Evolutionary conservation across 2,888 invertebrate species (phyloP).

Genomic region (Lasioglossum figueresi): DNA sequence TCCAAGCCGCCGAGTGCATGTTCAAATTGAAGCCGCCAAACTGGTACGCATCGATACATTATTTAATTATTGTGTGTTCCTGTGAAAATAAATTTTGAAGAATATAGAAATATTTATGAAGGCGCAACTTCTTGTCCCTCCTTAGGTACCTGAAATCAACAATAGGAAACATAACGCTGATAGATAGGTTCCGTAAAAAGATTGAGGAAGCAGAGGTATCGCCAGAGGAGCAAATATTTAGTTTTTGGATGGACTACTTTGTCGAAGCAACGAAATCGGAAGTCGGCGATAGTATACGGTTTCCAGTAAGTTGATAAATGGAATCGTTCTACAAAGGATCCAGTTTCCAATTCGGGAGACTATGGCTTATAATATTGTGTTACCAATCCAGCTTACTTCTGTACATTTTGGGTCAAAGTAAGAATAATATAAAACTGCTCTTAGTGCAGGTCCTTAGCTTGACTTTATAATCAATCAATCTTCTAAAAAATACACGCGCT

Average conservation of each 20-base stretch:
- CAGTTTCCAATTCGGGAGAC: constrained; percentile 71
- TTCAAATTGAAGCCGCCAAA: constrained; percentile 95
- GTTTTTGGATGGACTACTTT: constrained; percentile 99
- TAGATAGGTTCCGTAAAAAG: constrained; percentile 94
- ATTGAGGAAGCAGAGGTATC: constrained; percentile 89
- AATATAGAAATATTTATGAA: background rate
- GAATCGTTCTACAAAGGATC: constrained; percentile 72
- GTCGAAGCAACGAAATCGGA: constrained; percentile 95
- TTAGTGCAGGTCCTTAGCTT: constrained; percentile 68
- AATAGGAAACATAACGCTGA: constrained; percentile 97
- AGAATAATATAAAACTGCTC: constrained; percentile 71
- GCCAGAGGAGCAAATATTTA: constrained; percentile 95
- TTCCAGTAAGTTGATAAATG: constrained; percentile 89
- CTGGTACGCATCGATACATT: constrained; percentile 85
- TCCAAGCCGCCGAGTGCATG: constrained; percentile 98
- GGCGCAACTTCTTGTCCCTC: constrained; percentile 27
- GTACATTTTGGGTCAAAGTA: constrained; percentile 74
- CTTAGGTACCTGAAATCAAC: constrained; percentile 95
- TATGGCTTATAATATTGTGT: constrained; percentile 71
- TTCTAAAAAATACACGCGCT: constrained; percentile 31
- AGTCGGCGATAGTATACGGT: constrained; percentile 92
- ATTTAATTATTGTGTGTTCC: background rate
- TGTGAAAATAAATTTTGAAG: background rate
- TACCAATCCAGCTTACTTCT: constrained; percentile 74
- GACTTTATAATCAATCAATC: constrained; percentile 57